Evolutionary conservation across 2,888 invertebrate genomes (phyloP).

Genomic region (Nomada hirtipes): DNA sequence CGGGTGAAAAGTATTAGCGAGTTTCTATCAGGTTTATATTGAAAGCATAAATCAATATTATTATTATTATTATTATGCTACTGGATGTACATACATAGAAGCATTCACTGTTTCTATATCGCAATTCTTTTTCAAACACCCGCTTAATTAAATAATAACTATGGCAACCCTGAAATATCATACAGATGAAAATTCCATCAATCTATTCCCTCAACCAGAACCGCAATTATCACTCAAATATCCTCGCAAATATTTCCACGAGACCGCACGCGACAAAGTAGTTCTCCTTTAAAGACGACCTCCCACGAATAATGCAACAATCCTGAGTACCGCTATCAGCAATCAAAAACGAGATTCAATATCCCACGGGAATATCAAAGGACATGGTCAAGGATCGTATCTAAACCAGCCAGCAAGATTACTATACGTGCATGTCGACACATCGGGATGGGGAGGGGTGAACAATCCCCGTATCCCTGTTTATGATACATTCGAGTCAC

Average conservation of each 20-base stretch:
- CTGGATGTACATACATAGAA: no score
- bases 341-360: background rate
- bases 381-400: constrained; percentile 31
- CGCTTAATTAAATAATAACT: no score
- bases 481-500: constrained; percentile 82
- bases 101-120: no score
- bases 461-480: constrained; percentile 46
- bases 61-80: no score
- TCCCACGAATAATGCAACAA: background rate
- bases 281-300: constrained; percentile 9
- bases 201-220: no score
- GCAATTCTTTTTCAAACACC: no score
- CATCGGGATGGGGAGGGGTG: constrained; percentile 15
- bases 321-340: background rate
- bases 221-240: background rate
- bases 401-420: constrained; percentile 62
- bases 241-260: background rate
- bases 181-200: no score
- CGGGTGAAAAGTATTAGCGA: no score
- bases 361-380: constrained; percentile 33
- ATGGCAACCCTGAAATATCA: no score
- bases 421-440: constrained; percentile 57
- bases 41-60: no score
- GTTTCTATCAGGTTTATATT: no score
- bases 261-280: background rate